Evolutionary conservation across 64 coral and sea anemone species (phyloP).

Genomic region (Stylophora pistillata): DNA sequence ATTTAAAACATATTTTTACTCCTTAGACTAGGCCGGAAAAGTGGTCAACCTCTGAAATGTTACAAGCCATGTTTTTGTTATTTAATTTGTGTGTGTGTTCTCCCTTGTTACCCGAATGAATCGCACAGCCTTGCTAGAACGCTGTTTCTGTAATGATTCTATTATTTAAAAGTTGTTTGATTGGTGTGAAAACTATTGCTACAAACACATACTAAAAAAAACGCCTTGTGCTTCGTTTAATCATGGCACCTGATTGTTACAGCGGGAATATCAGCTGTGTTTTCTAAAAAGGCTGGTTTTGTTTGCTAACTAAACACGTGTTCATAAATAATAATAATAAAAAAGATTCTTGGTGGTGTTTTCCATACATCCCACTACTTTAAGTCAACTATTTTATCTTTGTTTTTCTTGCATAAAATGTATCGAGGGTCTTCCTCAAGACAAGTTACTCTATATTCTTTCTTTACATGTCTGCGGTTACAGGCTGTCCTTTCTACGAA

Average conservation of each 20-base stretch:
- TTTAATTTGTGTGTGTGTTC: too few relatives aligned
- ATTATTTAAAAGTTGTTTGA: not conserved
- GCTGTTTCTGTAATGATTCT: not conserved
- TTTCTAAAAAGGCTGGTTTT: slow-evolving; percentile 6
- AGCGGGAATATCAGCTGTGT: not conserved
- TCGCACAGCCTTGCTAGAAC: not conserved
- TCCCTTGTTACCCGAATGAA: not conserved
- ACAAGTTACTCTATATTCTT: too few relatives aligned
- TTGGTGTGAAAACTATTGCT: not conserved
- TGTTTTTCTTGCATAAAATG: too few relatives aligned
- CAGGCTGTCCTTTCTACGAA: too few relatives aligned
- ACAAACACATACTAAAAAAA: not conserved
- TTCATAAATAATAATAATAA: not conserved
- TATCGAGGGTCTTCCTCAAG: too few relatives aligned
- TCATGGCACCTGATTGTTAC: not conserved
- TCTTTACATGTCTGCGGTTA: too few relatives aligned
- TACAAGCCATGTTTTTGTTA: not conserved
- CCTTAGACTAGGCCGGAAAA: slow-evolving; percentile 33
- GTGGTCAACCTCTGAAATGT: slow-evolving; percentile 13
- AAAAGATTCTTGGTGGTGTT: not conserved
- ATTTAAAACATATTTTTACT: slow-evolving; percentile 56
- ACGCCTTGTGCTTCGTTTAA: not conserved
- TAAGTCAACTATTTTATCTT: too few relatives aligned
- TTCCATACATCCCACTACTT: too few relatives aligned
- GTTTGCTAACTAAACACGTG: slow-evolving; percentile 6